Conservation (phyloP, 2,888 invertebrate species). For the Cataglyphis rosenhaueri region DNA sequence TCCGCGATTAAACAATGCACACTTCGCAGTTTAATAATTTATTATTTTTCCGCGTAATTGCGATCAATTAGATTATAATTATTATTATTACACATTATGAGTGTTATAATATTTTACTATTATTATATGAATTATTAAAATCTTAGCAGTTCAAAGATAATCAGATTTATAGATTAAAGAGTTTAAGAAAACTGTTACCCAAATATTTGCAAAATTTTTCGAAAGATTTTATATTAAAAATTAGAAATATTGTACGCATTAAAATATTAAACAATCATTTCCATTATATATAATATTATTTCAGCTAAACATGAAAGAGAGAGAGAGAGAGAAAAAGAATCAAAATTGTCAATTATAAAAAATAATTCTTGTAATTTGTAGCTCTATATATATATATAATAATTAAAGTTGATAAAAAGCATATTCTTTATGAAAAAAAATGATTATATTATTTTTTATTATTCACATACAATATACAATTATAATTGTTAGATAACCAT, state of each 20-base stretch:
- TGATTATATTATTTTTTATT: not conserved
- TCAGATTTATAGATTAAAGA: not conserved
- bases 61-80: not conserved
- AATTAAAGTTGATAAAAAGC: not conserved
- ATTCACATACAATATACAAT: not conserved
- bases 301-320: not conserved
- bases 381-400: not conserved
- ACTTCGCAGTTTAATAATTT: conserved; percentile 6
- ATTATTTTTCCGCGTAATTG: not conserved
- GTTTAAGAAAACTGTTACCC: not conserved
- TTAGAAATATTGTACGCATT: not conserved
- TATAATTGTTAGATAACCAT: not conserved
- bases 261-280: not conserved
- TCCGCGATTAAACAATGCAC: conserved; percentile 4
- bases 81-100: not conserved
- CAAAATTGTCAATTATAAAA: not conserved
- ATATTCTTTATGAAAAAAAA: not conserved
- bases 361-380: not conserved
- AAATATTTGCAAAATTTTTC: not conserved
- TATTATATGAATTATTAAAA: not conserved
- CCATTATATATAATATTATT: not conserved
- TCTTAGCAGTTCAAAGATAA: not conserved
- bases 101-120: not conserved
- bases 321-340: not conserved
- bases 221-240: not conserved